These are phyloP conservation scores for Galagoides demidoff DNA, from an alignment of 2,797 vertebrate species.

Conservation along the genomic window DNA sequence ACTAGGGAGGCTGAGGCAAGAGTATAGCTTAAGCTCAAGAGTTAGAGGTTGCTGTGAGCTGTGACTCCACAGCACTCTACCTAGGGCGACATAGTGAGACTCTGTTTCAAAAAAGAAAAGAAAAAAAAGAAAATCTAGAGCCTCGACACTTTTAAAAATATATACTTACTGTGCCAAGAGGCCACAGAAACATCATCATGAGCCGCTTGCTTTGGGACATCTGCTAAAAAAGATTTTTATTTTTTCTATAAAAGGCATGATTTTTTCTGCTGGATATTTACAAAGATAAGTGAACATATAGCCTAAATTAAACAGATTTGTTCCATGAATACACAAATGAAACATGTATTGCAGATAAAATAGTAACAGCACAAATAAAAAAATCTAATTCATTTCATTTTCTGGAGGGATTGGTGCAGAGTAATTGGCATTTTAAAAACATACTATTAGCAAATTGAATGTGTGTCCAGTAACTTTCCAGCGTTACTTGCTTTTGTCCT, in stretches of 20 bases:
- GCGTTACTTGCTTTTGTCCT: neutral
- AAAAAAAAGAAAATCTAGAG: constrained; percentile 10
- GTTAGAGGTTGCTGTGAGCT: too few relatives aligned
- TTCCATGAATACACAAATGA: constrained; percentile 48
- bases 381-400: constrained; percentile 43
- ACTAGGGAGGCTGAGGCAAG: too few relatives aligned
- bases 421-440: constrained; percentile 46
- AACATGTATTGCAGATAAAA: constrained; percentile 29
- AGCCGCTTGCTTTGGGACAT: constrained; percentile 12
- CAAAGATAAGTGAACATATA: constrained; percentile 43
- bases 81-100: too few relatives aligned
- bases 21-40: too few relatives aligned
- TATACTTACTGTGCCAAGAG: neutral
- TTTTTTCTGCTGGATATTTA: constrained; percentile 57
- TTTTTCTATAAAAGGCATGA: neutral
- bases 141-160: constrained; percentile 13
- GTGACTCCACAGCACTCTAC: too few relatives aligned
- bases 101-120: too few relatives aligned
- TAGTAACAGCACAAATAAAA: constrained; percentile 2
- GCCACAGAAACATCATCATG: neutral
- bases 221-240: constrained; percentile 56
- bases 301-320: neutral
- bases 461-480: constrained; percentile 48
- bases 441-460: constrained; percentile 27
- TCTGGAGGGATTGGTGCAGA: neutral